phyloP scores from a whole-genome alignment of 2,888 invertebrate genomes.

The Agrotis clavis region DNA sequence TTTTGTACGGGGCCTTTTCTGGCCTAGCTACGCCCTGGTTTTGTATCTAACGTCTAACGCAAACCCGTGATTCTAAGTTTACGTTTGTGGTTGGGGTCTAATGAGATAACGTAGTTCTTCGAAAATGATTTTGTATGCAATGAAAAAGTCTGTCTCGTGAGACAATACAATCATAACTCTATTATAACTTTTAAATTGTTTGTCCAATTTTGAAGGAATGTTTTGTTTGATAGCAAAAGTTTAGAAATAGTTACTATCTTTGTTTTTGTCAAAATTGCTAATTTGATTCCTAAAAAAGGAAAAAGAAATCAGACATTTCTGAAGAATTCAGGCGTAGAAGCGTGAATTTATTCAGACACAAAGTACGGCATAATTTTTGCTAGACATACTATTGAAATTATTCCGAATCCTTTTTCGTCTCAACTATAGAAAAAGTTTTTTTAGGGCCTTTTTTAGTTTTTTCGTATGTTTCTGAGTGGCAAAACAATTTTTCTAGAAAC shows the following conservation, averaged over 20 bases:
- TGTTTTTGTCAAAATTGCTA: not conserved
- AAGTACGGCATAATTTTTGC: not conserved
- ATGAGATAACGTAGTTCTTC: constrained; percentile 17
- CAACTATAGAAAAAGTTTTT: no score
- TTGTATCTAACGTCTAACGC: constrained; percentile 1
- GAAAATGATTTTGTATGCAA: not conserved
- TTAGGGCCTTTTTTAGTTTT: not conserved
- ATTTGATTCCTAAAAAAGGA: no score
- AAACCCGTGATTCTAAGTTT: constrained; percentile 17
- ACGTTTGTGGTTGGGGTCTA: constrained; percentile 29
- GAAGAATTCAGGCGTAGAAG: not conserved
- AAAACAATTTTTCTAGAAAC: not conserved
- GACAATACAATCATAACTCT: not conserved
- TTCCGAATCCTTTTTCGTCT: not conserved
- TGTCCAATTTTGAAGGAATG: constrained; percentile 6
- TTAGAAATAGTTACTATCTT: not conserved
- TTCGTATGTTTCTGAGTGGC: not conserved
- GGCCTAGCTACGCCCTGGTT: no score
- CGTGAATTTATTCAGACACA: not conserved
- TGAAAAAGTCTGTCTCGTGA: not conserved
- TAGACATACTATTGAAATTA: not conserved
- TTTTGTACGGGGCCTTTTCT: no score
- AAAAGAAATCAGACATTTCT: not conserved
- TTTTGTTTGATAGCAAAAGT: not conserved
- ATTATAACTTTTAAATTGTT: constrained; percentile 8